A percentile compares a stretch with the other conserved stretches of the same genome.
phyloP scores from a whole-genome alignment of 1,140 invertebrate genomes.

The Aphaenogaster rudis region DNA sequence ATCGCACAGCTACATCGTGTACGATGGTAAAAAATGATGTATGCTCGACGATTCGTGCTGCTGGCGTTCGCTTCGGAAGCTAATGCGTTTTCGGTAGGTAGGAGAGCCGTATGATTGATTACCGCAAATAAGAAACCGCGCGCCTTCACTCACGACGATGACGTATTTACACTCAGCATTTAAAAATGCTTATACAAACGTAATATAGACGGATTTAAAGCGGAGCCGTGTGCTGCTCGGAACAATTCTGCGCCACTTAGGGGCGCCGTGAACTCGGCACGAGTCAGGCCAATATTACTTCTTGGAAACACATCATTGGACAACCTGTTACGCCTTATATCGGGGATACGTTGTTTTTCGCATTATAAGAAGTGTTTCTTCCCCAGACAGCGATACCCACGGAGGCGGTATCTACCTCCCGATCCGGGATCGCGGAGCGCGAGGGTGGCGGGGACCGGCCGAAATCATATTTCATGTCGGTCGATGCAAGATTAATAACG shows the following conservation, averaged over 20 bases:
- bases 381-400: not conserved
- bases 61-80: conserved; percentile 26
- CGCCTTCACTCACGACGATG: conserved; percentile 15
- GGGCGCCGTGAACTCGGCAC: conserved; percentile 3
- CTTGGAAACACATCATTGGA: conserved; percentile 65
- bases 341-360: conserved; percentile 67
- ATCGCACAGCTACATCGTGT: conserved; percentile 32
- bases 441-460: not conserved
- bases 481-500: conserved; percentile 77
- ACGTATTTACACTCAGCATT: conserved; percentile 37
- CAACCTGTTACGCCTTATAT: conserved; percentile 74
- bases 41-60: conserved; percentile 36
- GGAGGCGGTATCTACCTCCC: not conserved
- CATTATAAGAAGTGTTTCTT: conserved; percentile 50
- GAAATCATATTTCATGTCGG: conserved; percentile 76
- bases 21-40: conserved; percentile 64
- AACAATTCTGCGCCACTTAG: not conserved
- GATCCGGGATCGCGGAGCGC: not conserved
- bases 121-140: conserved; percentile 46
- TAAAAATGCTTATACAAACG: conserved; percentile 36
- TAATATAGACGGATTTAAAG: conserved; percentile 12
- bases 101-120: conserved; percentile 56
- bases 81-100: conserved; percentile 23
- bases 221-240: not conserved
- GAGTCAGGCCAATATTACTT: conserved; percentile 56